Conservation (phyloP, 2,888 invertebrate species). For the Sepioteuthis lessoniana region DNA sequence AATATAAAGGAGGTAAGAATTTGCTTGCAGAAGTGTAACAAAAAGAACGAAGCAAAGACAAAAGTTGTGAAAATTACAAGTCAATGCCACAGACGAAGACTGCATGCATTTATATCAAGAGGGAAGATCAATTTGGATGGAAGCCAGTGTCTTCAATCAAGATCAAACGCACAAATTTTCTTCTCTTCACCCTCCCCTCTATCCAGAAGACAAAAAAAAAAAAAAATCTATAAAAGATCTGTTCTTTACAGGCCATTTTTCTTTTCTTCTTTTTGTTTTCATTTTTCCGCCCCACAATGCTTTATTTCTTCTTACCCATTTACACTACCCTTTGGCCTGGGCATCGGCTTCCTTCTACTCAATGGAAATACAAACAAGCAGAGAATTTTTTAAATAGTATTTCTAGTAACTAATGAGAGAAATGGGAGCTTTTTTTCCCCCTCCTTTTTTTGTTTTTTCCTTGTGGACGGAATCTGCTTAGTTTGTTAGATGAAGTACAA, state of each 20-base stretch:
- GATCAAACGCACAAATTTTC: neutral
- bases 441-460: too few relatives aligned
- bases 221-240: conserved; percentile 1
- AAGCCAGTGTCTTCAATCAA: conserved; percentile 33
- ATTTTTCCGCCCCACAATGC: too few relatives aligned
- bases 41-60: neutral
- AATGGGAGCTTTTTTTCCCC: neutral
- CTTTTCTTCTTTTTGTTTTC: neutral
- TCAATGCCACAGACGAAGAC: neutral
- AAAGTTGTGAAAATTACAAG: neutral
- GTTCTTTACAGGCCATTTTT: neutral
- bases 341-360: neutral
- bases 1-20: neutral
- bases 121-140: neutral
- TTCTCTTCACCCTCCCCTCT: neutral
- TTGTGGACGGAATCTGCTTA: neutral
- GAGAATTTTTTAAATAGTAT: neutral
- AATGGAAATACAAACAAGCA: conserved; percentile 10
- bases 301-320: neutral
- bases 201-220: neutral
- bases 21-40: neutral
- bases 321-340: neutral
- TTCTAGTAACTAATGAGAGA: neutral
- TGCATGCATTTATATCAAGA: neutral
- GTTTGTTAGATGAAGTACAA: neutral